Percentiles rank a stretch among this genome's conserved stretches.
phyloP scores from a whole-genome alignment of 1,140 invertebrate species.

The Lethrus apterus region DNA sequence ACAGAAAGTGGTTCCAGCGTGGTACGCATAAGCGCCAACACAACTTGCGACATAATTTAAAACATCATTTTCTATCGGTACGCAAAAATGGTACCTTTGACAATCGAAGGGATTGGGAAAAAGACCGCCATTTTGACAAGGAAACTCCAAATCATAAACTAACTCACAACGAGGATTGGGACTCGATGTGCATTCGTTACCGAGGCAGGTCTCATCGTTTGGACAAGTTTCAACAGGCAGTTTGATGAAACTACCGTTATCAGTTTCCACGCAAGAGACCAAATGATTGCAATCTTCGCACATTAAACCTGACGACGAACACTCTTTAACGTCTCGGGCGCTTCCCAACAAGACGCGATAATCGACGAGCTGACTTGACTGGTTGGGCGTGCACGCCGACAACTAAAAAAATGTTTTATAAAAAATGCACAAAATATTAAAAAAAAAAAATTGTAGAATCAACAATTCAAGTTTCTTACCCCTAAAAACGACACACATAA shows the following conservation, averaged over 20 bases:
- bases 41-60: slow-evolving; percentile 9
- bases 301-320: not conserved
- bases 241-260: slow-evolving; percentile 8
- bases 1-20: slow-evolving; percentile 16
- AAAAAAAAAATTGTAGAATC: too few species aligned
- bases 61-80: slow-evolving; percentile 23
- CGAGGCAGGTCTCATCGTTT: not conserved
- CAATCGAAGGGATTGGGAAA: slow-evolving; percentile 44
- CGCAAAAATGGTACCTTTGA: slow-evolving; percentile 43
- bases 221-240: slow-evolving; percentile 1
- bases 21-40: slow-evolving; percentile 11
- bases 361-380: too few species aligned
- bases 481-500: too few species aligned
- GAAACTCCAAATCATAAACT: slow-evolving; percentile 1
- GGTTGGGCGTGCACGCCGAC: too few species aligned
- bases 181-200: not conserved
- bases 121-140: slow-evolving; percentile 31
- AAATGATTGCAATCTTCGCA: slow-evolving; percentile 7
- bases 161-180: slow-evolving; percentile 1
- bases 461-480: too few species aligned
- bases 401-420: too few species aligned
- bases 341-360: too few species aligned
- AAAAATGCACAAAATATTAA: too few species aligned
- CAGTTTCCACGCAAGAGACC: slow-evolving; percentile 5
- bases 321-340: not conserved